Evolutionary conservation across 2,797 vertebrate species (phyloP), one percentile per base, ranked within the genome.

Genomic region (Neosalanx taihuensis): DNA sequence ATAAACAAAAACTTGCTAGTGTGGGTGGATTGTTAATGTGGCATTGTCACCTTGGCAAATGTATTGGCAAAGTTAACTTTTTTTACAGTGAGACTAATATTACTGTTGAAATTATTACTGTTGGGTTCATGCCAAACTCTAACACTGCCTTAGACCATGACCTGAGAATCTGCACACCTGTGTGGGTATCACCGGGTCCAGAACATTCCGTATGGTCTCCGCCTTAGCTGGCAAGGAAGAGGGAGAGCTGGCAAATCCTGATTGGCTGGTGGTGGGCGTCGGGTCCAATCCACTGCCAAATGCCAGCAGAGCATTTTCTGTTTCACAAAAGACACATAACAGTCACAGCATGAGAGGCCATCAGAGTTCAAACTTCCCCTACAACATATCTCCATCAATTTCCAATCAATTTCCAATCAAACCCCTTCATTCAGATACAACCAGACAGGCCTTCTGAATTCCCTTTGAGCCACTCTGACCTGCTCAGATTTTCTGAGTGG

Each of bases 221-320:
- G 85, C 85, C 4, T 81, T 84, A 69, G 89, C 85, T 0, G 90
- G 91, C 72, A 73, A 82, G 68, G 84, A 82, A 70, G 92, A 87
- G 67, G 84, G 84, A 37, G 85, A 87, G 61, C 90, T 92, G 51
- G 87, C 78, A 26, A 83, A 84, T 12, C 86, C 86, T 78, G 92
- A 78, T 15, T 90, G 91, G 69, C 82, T 89, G 68, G 73, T 64
- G 0, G 92, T 90, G 0, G 90, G 84, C 29, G 84, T 92, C 85
- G 91, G 86, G 74, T 92, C 92, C 49, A 92, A 89, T 68, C 87
- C 94, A 0, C 94, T 94, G 74, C 93, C 95, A 81, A 98, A 99
- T 51, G 90, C 92, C 80, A 86, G 83, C 29, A 99, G 94, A 72
- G 97, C 94, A 0, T 95, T 96, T 83, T 92, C 97, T 99, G 76